A percentile compares a stretch with the other conserved stretches of the same genome.
These are phyloP conservation scores for Parnassius glacialis DNA, from an alignment of 2,888 invertebrate genomes.

Conservation along the genomic window DNA sequence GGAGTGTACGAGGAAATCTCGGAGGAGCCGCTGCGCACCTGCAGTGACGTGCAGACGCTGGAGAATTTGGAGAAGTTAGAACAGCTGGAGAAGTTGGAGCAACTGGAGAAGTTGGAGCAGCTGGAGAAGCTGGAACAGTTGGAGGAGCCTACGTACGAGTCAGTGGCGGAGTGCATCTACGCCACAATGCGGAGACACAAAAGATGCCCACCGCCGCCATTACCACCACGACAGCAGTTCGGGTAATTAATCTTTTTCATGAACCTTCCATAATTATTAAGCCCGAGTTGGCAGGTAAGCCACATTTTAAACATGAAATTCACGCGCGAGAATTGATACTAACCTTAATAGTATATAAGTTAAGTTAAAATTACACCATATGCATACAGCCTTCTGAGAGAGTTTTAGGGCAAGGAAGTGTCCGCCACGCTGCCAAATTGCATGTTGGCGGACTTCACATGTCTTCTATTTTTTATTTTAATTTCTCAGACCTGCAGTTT, in stretches of 20 bases:
- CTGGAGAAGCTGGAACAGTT: conserved; percentile 1
- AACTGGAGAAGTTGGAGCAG: neutral
- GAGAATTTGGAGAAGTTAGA: neutral
- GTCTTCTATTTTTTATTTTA: too few relatives aligned
- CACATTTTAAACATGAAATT: too few relatives aligned
- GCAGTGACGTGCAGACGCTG: neutral
- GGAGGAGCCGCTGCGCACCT: conserved; percentile 53
- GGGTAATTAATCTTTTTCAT: conserved; percentile 28
- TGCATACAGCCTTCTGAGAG: too few relatives aligned
- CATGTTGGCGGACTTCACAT: too few relatives aligned
- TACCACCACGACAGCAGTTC: conserved; percentile 43
- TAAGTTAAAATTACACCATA: too few relatives aligned
- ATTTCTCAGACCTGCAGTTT: too few relatives aligned
- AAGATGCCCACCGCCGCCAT: conserved; percentile 51
- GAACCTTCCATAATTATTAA: too few relatives aligned
- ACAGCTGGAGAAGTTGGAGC: neutral
- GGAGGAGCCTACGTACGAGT: conserved; percentile 68
- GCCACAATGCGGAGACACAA: conserved; percentile 54
- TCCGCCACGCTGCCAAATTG: too few relatives aligned
- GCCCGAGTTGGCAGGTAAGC: too few relatives aligned
- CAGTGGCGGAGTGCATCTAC: conserved; percentile 60
- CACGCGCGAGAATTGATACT: too few relatives aligned
- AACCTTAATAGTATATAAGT: too few relatives aligned
- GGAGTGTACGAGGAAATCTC: conserved; percentile 86
- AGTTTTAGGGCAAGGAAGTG: too few relatives aligned